Conservation (phyloP, 2,888 invertebrate species). For the Trichopria drosophilae region DNA sequence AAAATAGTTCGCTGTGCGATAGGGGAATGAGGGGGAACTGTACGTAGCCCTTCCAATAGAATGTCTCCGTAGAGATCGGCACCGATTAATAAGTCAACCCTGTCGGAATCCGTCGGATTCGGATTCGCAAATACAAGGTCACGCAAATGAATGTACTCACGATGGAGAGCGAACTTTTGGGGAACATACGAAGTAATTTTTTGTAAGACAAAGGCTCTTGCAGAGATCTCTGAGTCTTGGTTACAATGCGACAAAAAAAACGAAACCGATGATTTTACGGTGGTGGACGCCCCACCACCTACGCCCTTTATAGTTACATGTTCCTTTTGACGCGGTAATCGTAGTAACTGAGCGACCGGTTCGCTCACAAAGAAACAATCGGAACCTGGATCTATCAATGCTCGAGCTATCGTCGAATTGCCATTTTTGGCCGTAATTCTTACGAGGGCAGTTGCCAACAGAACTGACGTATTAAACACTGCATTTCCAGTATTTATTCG, state of each 20-base stretch:
- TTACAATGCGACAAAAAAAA: too few species aligned
- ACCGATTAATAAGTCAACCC: slow-evolving; percentile 11
- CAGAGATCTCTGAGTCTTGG: too few species aligned
- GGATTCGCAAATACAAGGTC: slow-evolving; percentile 10
- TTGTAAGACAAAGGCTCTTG: slow-evolving; percentile 9
- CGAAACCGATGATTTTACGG: too few species aligned
- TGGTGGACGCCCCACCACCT: slow-evolving; percentile 2
- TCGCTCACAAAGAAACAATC: slow-evolving; percentile 30
- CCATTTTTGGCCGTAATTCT: slow-evolving; percentile 17
- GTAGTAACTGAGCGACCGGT: too few species aligned
- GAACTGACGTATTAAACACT: slow-evolving; percentile 4
- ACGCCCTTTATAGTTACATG: slow-evolving; percentile 24
- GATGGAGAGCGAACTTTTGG: slow-evolving; percentile 1
- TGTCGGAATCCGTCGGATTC: neutral
- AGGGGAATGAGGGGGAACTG: slow-evolving; percentile 9
- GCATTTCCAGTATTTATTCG: too few species aligned
- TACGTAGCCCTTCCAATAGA: slow-evolving; percentile 7
- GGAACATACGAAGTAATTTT: slow-evolving; percentile 20
- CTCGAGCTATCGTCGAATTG: slow-evolving; percentile 16
- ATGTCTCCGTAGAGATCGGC: slow-evolving; percentile 12
- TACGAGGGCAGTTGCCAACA: slow-evolving; percentile 30
- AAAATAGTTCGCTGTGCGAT: too few species aligned
- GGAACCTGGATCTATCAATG: slow-evolving; percentile 33
- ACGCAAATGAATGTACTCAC: slow-evolving; percentile 6
- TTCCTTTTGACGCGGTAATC: slow-evolving; percentile 16